Evolutionary conservation across 2,888 invertebrate genomes (phyloP).

Genomic region (Liopterus haemorrhoidalis): DNA sequence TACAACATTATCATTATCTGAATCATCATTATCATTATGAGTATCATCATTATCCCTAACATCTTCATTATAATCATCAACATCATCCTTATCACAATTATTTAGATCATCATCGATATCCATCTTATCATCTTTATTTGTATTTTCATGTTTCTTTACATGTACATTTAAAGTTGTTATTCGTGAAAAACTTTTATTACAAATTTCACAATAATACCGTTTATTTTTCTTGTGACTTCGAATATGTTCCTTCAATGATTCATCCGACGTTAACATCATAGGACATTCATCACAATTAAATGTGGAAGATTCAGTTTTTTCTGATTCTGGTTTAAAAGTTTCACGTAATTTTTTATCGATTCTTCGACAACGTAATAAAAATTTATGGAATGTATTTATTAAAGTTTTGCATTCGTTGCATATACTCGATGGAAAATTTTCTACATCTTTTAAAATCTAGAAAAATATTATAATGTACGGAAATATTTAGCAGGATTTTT

Average conservation of each 20-base stretch:
- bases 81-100: constrained; percentile 6
- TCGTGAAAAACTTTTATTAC: constrained; percentile 11
- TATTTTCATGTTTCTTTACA: constrained; percentile 10
- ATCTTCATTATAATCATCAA: too few species aligned
- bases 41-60: constrained; percentile 8
- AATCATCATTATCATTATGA: not conserved
- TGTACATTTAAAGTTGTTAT: constrained; percentile 15
- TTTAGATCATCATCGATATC: not conserved
- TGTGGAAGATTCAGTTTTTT: constrained; percentile 5
- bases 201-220: constrained; percentile 17
- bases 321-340: not conserved
- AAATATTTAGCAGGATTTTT: too few species aligned
- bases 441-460: constrained; percentile 24
- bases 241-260: constrained; percentile 17
- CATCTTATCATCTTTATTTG: constrained; percentile 1
- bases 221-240: constrained; percentile 13
- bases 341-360: constrained; percentile 29
- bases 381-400: constrained; percentile 31
- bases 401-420: constrained; percentile 31
- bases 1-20: not conserved
- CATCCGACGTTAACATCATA: constrained; percentile 16
- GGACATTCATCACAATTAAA: constrained; percentile 29
- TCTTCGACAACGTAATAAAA: constrained; percentile 28
- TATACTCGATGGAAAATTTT: constrained; percentile 29
- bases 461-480: too few species aligned